Conservation (phyloP, 2,797 vertebrate genomes). For the Sebastes nivosus region DNA sequence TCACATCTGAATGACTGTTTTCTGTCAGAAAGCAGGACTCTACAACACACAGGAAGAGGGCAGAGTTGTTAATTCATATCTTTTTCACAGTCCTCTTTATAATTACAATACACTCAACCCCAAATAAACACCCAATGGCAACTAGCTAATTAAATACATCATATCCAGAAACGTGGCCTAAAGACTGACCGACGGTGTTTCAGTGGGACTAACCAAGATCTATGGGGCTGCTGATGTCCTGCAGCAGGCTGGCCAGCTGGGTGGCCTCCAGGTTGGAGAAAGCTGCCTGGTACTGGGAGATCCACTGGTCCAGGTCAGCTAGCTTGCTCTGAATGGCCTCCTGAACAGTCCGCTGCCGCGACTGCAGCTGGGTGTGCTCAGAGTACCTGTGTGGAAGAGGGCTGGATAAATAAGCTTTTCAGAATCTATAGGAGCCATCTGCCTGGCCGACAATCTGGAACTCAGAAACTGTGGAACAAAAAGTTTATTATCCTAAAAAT, state of each 20-base stretch:
- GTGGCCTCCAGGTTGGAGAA: conserved; percentile 95
- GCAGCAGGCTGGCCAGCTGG: conserved; percentile 94
- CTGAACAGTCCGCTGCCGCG: conserved; percentile 93
- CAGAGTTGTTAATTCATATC: not conserved
- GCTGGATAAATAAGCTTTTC: not conserved
- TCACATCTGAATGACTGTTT: not conserved
- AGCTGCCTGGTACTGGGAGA: conserved; percentile 96
- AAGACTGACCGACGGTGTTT: not conserved
- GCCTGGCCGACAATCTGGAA: not conserved
- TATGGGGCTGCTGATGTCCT: conserved; percentile 96
- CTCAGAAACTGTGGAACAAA: not conserved
- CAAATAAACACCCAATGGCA: not conserved
- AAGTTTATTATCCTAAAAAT: not conserved
- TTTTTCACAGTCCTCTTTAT: not conserved
- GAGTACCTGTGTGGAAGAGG: conserved; percentile 85
- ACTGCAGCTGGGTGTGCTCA: conserved; percentile 96
- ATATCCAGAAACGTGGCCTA: not conserved
- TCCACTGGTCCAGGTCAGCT: conserved; percentile 96
- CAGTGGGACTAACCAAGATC: conserved; percentile 87
- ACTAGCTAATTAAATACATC: not conserved
- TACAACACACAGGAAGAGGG: not conserved
- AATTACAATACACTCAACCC: not conserved
- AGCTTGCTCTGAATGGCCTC: conserved; percentile 96
- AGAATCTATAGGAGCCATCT: not conserved
- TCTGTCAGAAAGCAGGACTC: not conserved